Conservation (phyloP, 2,888 invertebrate species). For the Bellardia bayeri region DNA sequence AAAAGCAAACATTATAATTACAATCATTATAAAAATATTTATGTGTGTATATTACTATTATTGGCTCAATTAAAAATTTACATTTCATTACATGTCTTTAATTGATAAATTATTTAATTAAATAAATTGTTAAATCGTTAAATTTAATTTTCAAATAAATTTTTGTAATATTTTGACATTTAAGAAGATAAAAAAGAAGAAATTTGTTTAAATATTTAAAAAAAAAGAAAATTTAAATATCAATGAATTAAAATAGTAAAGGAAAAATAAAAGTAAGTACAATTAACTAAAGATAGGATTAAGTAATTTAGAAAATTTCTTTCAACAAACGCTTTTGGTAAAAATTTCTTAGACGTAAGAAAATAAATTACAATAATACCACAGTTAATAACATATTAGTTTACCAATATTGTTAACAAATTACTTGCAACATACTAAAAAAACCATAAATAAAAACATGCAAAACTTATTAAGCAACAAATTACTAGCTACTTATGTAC, state of each 20-base stretch:
- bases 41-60: constrained; percentile 40
- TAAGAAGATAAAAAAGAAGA: constrained; percentile 24
- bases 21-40: constrained; percentile 60
- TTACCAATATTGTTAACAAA: background rate
- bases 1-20: constrained; percentile 49
- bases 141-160: constrained; percentile 68
- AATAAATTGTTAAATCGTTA: constrained; percentile 64
- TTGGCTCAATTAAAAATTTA: constrained; percentile 49
- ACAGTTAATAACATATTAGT: background rate
- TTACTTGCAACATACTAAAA: background rate
- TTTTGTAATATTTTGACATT: constrained; percentile 49
- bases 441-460: background rate
- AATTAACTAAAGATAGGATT: constrained; percentile 8
- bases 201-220: background rate
- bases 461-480: background rate
- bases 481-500: background rate
- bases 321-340: too few relatives aligned
- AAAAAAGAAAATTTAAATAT: constrained; percentile 23
- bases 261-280: constrained; percentile 6
- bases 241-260: background rate
- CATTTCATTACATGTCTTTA: constrained; percentile 64
- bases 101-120: constrained; percentile 72
- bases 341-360: too few relatives aligned
- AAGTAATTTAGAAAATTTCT: background rate
- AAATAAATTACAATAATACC: too few relatives aligned